phyloP scores from a whole-genome alignment of 2,113 vertebrate species.

The Rhynchomys soricoides region DNA sequence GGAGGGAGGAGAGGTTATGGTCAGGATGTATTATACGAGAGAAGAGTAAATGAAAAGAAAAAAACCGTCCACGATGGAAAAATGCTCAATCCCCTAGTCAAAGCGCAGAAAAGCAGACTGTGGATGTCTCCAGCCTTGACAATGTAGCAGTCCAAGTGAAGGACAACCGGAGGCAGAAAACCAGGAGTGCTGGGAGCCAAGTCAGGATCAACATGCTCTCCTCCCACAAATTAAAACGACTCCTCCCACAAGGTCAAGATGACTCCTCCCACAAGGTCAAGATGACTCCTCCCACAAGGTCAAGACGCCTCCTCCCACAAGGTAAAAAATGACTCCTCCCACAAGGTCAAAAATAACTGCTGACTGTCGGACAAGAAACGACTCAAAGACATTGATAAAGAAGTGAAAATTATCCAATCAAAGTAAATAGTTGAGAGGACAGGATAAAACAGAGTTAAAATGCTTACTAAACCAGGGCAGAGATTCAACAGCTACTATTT shows the following conservation, averaged over 20 bases:
- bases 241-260: neutral
- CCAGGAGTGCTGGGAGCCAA: neutral
- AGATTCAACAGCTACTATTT: neutral
- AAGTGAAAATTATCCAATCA: neutral
- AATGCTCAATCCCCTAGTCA: neutral
- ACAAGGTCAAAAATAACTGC: neutral
- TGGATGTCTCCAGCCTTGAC: neutral
- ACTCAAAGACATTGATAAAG: conserved; percentile 2
- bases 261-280: neutral
- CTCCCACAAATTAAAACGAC: neutral
- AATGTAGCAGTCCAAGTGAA: neutral
- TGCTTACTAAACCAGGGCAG: neutral
- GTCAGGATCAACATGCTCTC: neutral
- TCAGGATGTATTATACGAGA: neutral
- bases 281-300: neutral
- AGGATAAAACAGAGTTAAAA: neutral
- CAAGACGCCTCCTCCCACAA: neutral
- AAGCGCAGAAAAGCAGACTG: neutral
- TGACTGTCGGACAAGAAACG: neutral
- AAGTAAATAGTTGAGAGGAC: neutral
- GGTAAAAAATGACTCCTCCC: neutral
- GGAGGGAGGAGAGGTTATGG: neutral
- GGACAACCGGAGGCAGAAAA: neutral
- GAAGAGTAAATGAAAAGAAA: neutral
- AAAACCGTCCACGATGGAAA: neutral